Conservation (phyloP, 2,888 invertebrate genomes). For the Amphipyra berbera region DNA sequence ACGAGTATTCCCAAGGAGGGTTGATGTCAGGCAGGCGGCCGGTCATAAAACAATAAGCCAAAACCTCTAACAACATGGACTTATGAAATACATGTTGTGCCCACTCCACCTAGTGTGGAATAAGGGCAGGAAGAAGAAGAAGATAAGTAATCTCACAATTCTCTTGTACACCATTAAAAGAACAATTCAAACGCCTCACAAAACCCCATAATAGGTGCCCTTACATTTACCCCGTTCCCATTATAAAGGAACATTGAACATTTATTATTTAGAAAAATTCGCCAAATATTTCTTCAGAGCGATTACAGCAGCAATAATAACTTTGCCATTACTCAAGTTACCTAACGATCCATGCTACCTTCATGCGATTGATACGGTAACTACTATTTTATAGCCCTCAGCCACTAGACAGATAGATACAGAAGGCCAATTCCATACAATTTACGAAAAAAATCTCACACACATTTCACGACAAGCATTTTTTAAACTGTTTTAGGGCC, state of each 20-base stretch:
- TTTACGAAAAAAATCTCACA: no score
- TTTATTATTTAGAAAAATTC: conserved; percentile 43
- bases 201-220: background rate
- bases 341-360: conserved; percentile 65
- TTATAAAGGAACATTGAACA: conserved; percentile 29
- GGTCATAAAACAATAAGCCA: no score
- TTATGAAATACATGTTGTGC: no score
- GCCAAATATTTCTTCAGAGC: conserved; percentile 35
- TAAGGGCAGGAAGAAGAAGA: no score
- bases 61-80: no score
- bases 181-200: background rate
- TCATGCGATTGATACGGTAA: conserved; percentile 69
- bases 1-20: no score
- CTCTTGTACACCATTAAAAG: background rate
- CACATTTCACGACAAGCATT: no score
- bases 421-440: conserved; percentile 16
- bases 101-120: no score
- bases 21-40: no score
- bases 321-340: conserved; percentile 58
- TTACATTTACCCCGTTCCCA: conserved; percentile 13
- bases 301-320: conserved; percentile 54
- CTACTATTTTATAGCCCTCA: conserved; percentile 67
- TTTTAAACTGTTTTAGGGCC: no score
- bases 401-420: background rate
- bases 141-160: background rate